Base-by-base conservation (phyloP, 2,888 invertebrate species). In the Cyclophora albipunctata region DNA sequence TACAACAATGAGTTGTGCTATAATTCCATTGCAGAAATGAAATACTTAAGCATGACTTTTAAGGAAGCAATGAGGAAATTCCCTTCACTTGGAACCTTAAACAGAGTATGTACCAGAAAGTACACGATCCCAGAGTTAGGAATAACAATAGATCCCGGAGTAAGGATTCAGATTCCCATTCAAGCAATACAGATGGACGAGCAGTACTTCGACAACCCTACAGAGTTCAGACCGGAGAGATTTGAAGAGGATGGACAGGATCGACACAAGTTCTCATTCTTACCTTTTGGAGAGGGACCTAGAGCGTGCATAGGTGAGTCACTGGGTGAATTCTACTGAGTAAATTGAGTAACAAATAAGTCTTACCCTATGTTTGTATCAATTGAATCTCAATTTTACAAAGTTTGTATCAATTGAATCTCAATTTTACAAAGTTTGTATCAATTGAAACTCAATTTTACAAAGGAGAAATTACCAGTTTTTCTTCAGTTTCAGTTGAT, bases 211-310 rank as follows among this genome's bases (percentile, higher is more conserved):
- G 67, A 76, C 0, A 68, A 76, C 42, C 79, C 83, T 0, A 47
- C 60, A 2, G 62, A 75, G 48, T 83, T 77, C 45, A 50, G 55
- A 0, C 81, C 80, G 0, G 74, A 75, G 5, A 66, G 83, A 50
- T 82, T 83, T 51, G 52, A 53, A 3, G 57, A 65, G 0, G 54
- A 64, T 2, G 59, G 60, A 34, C 44, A 48, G 3, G 59, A 57
- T 2, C 55, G 59, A 4, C 59, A 65, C 5, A 74, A 69, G 40
- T 77, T 65, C 50, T 53, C 69, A 0, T 83, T 76, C 47, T 34
- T 82, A 47, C 81, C 83, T 0, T 82, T 82, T 52, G 83, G 83
- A 34, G 69, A 68, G 46, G 83, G 83, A 42, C 76, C 81, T 2
- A 67, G 83, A 48, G 68, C 69, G 43, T 83, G 83, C 48, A 71